Evolutionary conservation across 1,140 invertebrate species (phyloP), one percentile per base, ranked within the genome.

Genomic region (Trialeurodes vaporariorum): DNA sequence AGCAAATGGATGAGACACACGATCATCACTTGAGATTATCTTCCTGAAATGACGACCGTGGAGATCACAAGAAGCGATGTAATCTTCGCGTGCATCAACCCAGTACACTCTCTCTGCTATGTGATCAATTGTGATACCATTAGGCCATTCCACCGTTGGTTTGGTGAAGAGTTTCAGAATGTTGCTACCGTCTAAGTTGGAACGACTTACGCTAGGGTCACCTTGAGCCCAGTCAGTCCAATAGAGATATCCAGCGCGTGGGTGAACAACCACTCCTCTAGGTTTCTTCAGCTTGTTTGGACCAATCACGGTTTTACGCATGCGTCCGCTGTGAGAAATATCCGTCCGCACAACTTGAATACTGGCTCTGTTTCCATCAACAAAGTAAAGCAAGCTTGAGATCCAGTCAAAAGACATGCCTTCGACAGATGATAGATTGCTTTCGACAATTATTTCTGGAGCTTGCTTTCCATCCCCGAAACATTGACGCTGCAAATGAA

Each of bases 381-480:
- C 91, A 77, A 94, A 96, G 77, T 95, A 98, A 0, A 98, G 77
- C 69, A 94, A 88, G 67, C 93, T 89, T 0, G 90, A 89, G n/a
- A 95, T 85, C 93, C 93, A 97, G 80, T 98, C 95, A 34, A 92
- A 84, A 0, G 92, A 88, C 85, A 97, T 90, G 12, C 94, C 94
- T 79, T 97, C 93, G 25, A 97, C 90, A 2, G 90, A 92, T 40
- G 86, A 84, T 49, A 95, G 78, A 72, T 89, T 84, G 0, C 80
- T 85, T 70, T 88, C 85, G 0, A 93, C 85, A 1, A 93, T 76
- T 49, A 87, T 83, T 79, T 92, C 87, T 23, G 85, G 82, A 60
- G 77, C 74, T 63, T 79, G 81, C 62, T 80, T 82, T 1, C 87
- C 88, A 72, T 88, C 84, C 60, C 79, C 79, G 61, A 93, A 84